These are phyloP conservation scores for Parapsyche elsis DNA, from an alignment of 1,140 invertebrate genomes.

Conservation along the genomic window DNA sequence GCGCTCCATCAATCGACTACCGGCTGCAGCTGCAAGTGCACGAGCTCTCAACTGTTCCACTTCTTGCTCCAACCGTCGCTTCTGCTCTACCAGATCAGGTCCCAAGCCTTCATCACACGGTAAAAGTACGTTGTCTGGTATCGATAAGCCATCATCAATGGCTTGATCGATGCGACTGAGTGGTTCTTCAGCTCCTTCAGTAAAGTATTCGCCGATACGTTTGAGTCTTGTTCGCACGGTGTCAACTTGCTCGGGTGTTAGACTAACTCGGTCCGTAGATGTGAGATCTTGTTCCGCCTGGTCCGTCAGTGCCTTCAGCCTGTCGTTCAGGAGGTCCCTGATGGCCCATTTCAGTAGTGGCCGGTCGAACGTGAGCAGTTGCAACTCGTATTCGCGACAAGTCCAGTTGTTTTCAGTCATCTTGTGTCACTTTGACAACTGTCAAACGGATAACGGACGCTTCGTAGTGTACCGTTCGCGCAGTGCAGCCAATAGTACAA, in stretches of 20 bases:
- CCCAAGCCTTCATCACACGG: neutral
- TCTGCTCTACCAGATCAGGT: neutral
- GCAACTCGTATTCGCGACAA: neutral
- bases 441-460: neutral
- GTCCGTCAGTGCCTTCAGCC: neutral
- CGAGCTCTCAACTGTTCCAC: neutral
- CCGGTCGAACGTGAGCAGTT: slow-evolving; percentile 15
- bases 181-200: neutral
- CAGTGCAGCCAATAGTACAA: neutral
- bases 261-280: neutral
- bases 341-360: neutral
- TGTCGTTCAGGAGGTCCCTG: neutral
- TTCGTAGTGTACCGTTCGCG: neutral
- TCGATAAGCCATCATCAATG: neutral
- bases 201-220: neutral
- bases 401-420: neutral
- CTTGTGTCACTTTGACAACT: neutral
- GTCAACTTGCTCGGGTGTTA: neutral
- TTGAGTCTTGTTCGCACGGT: neutral
- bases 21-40: neutral
- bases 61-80: neutral
- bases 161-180: neutral
- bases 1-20: neutral
- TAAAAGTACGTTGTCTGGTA: neutral
- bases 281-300: neutral